A percentile compares a stretch with the other conserved stretches of the same genome.
Conservation (phyloP, 2,113 vertebrate species). For the Anseranas semipalmata region DNA sequence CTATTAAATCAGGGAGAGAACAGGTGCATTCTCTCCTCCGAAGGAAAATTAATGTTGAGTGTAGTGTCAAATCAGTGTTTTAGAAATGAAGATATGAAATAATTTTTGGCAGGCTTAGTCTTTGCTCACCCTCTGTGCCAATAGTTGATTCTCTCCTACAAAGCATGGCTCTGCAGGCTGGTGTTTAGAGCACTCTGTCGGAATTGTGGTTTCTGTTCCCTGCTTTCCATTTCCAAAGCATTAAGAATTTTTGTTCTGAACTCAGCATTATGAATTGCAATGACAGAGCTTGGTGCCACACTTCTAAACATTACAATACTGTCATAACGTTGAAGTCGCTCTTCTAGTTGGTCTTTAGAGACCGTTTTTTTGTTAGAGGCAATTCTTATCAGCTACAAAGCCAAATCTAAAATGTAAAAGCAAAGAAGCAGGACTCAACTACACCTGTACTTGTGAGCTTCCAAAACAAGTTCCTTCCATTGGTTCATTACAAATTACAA, state of each 20-base stretch:
- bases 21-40: not conserved
- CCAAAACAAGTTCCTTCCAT: not conserved
- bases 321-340: not conserved
- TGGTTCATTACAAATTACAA: not conserved
- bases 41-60: not conserved
- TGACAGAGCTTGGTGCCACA: not conserved
- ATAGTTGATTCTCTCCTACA: not conserved
- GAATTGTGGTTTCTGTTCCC: not conserved
- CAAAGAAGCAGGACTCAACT: not conserved
- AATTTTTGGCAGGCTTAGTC: not conserved
- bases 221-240: not conserved
- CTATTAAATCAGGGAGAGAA: constrained; percentile 4
- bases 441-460: not conserved
- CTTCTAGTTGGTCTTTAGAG: not conserved
- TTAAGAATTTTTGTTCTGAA: not conserved
- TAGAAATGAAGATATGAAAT: not conserved
- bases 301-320: not conserved
- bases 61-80: not conserved
- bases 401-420: not conserved
- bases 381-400: not conserved
- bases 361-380: not conserved
- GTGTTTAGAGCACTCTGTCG: not conserved
- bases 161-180: not conserved
- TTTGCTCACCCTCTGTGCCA: not conserved
- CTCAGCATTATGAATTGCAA: not conserved